A percentile compares a stretch with the other conserved stretches of the same genome.
Conservation (phyloP, 1,140 invertebrate species). For the Hylyphantes graminicola region DNA sequence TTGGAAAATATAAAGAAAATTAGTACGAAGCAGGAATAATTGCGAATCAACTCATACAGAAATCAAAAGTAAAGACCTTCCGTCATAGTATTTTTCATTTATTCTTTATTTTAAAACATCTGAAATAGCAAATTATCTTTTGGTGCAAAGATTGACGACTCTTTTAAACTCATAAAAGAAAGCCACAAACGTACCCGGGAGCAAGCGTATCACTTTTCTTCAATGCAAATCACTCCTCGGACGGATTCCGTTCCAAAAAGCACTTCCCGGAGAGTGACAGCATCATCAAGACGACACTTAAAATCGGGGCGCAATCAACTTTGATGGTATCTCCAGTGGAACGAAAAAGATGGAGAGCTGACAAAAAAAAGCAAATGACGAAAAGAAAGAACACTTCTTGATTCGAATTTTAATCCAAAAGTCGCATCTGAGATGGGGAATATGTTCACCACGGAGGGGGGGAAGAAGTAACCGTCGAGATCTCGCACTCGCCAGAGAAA, state of each 20-base stretch:
- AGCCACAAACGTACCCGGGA: too few relatives aligned
- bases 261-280: neutral
- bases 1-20: too few relatives aligned
- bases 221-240: too few relatives aligned
- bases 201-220: too few relatives aligned
- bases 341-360: neutral
- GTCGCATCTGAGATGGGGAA: neutral
- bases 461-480: slow-evolving; percentile 4
- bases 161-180: too few relatives aligned
- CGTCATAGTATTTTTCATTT: too few relatives aligned
- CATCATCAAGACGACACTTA: slow-evolving; percentile 20
- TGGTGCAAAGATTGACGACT: too few relatives aligned
- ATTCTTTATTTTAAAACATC: too few relatives aligned
- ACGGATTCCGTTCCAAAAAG: neutral
- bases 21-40: too few relatives aligned
- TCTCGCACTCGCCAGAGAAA: slow-evolving; percentile 1
- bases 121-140: too few relatives aligned
- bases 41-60: too few relatives aligned
- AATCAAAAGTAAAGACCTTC: too few relatives aligned
- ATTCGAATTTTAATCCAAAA: slow-evolving; percentile 33
- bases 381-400: slow-evolving; percentile 17
- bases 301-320: slow-evolving; percentile 1
- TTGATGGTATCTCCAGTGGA: slow-evolving; percentile 12
- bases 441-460: neutral
- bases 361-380: slow-evolving; percentile 7